Conservation (phyloP, 2,797 vertebrate genomes). For the Micrastur ruficollis region DNA sequence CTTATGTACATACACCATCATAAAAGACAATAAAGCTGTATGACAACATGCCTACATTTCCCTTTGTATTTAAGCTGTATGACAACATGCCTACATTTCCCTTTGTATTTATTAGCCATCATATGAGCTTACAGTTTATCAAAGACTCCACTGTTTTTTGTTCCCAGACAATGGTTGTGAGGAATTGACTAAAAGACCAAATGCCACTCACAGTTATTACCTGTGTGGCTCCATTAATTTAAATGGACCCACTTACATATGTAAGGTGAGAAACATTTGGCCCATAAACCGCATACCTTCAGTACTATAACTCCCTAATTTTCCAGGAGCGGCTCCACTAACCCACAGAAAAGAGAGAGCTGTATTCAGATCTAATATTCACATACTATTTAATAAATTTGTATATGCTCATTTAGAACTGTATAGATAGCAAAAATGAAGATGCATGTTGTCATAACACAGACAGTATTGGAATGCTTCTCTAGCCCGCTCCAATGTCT, state of each 20-base stretch:
- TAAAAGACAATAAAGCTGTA: background rate
- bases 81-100: too few species aligned
- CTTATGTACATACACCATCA: background rate
- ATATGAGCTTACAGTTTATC: background rate
- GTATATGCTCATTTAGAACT: background rate
- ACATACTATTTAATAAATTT: background rate
- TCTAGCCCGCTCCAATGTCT: background rate
- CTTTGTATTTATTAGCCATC: background rate
- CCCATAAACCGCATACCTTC: background rate
- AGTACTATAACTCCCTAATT: background rate
- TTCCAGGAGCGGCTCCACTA: background rate
- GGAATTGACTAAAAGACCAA: background rate
- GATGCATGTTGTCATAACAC: background rate
- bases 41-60: background rate
- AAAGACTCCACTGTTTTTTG: background rate
- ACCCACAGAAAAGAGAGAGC: background rate
- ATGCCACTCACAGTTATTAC: background rate
- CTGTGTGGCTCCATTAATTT: background rate
- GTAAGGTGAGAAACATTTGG: background rate
- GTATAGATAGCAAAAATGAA: slow-evolving; percentile 9
- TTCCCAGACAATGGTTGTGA: background rate
- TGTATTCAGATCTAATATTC: background rate
- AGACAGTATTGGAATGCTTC: background rate
- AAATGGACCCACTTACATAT: background rate
- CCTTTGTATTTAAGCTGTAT: background rate